A percentile compares a stretch with the other conserved stretches of the same genome.
These are phyloP conservation scores for Tetramorium alpestre DNA, from an alignment of 1,140 invertebrate species.

Conservation along the genomic window DNA sequence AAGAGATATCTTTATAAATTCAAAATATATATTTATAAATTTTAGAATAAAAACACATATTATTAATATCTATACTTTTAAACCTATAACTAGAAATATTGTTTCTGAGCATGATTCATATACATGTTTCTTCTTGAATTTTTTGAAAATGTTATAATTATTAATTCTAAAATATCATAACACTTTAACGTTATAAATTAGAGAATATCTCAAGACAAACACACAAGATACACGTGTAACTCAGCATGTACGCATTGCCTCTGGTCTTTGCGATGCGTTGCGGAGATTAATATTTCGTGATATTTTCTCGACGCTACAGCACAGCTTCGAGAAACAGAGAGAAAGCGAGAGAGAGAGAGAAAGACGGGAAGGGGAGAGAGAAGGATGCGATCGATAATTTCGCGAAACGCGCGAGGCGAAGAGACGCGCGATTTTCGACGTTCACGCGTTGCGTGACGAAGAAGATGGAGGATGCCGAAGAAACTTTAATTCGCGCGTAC, in stretches of 20 bases:
- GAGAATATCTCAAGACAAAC: constrained; percentile 13
- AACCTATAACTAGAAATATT: not conserved
- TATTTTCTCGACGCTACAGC: constrained; percentile 21
- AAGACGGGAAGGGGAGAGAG: not conserved
- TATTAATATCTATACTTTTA: not conserved
- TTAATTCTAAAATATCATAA: not conserved
- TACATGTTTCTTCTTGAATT: not conserved
- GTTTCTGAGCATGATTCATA: not conserved
- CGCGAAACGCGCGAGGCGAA: constrained; percentile 31
- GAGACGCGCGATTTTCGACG: constrained; percentile 59
- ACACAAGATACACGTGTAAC: not conserved
- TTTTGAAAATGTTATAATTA: not conserved
- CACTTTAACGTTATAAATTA: not conserved
- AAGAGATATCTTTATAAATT: not conserved
- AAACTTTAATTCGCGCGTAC: constrained; percentile 74
- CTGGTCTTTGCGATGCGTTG: not conserved
- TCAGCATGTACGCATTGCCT: not conserved
- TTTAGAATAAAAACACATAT: not conserved
- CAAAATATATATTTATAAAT: not conserved
- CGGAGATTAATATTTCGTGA: constrained; percentile 43
- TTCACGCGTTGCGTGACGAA: constrained; percentile 44
- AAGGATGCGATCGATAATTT: constrained; percentile 32
- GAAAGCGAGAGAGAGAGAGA: not conserved
- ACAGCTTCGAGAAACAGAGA: not conserved
- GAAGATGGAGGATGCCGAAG: constrained; percentile 63